Evolutionary conservation across 2,797 vertebrate species (phyloP), one percentile per base, ranked within the genome.

Genomic region (Xiphophorus birchmanni): DNA sequence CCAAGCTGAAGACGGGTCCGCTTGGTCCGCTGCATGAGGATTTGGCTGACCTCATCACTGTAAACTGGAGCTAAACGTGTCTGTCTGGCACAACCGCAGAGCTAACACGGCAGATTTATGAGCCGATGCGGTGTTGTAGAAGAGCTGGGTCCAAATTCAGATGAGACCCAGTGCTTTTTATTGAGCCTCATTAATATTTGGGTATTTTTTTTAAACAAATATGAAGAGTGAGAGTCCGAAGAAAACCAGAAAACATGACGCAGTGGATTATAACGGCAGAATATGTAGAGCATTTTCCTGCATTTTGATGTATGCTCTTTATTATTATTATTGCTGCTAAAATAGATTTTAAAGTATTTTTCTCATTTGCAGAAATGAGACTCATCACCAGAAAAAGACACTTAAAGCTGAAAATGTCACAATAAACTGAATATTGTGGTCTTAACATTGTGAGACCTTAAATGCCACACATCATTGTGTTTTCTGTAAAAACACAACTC

Each of bases 1-100:
- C 87, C 88, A 84, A 69, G 81, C 82, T 77, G 84, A 65, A 79
- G 74, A 79, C 86, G 86, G 86, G 89, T 89, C 89, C 83, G 80
- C 0, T 29, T 37, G 17, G 80, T 82, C 75, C 84, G 52, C 77
- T 37, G 75, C 23, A 32, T 76, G 76, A 50, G 74, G 84, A 74
- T 81, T 78, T 83, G 85, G 84, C 80, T 74, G 83, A 5, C 67
- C 35, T 79, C 77, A 58, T 74, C 67, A 82, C 74, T 47, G 72
- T 82, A 79, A 71, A n/a, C 69, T 85, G 79, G 77, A 86, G 80
- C 82, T 82, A 65, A 88, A 85, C 23, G 75, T 37, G 77, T 79
- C 82, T 56, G 76, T 80, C 47, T 35, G 0, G 35, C 83, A 54
- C 52, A 0, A 52, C 83, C 37, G 80, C 73, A 81, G 65, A 82